phyloP scores from a whole-genome alignment of 2,888 invertebrate species.

The Epinotia nisella region DNA sequence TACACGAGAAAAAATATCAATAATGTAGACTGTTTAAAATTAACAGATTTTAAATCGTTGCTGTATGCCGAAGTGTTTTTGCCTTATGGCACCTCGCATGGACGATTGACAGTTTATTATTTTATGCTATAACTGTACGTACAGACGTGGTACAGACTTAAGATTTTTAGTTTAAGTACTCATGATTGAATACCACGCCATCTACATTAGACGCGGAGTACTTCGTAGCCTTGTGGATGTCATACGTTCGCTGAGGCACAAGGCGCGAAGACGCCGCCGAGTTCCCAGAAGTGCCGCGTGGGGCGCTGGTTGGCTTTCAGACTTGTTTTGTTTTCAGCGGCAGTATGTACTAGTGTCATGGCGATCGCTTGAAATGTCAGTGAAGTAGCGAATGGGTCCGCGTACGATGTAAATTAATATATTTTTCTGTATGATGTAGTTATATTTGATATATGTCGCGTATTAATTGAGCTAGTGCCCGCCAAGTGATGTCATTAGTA shows the following conservation, averaged over 20 bases:
- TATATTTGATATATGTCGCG: conserved; percentile 69
- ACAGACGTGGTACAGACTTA: not conserved
- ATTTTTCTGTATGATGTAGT: conserved; percentile 81
- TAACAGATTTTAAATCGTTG: too few species aligned
- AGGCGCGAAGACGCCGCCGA: not conserved
- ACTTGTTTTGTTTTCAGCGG: conserved; percentile 82
- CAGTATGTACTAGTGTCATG: conserved; percentile 76
- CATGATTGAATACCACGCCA: conserved; percentile 4
- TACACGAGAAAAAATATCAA: too few species aligned
- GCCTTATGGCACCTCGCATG: too few species aligned
- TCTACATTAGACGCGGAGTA: not conserved
- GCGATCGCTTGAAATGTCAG: conserved; percentile 80
- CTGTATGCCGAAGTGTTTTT: too few species aligned
- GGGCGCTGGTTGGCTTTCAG: conserved; percentile 56
- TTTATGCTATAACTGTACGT: too few species aligned
- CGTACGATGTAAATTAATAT: conserved; percentile 70
- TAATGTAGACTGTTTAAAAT: too few species aligned
- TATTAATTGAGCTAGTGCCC: conserved; percentile 68
- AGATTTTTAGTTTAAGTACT: not conserved
- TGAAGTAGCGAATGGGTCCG: conserved; percentile 64
- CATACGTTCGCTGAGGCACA: not conserved
- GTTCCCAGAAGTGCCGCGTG: conserved; percentile 55
- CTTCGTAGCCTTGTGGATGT: not conserved
- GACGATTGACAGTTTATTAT: too few species aligned
- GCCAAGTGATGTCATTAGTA: conserved; percentile 78